phyloP scores from a whole-genome alignment of 2,888 invertebrate species.

The Ophioninae sp. region DNA sequence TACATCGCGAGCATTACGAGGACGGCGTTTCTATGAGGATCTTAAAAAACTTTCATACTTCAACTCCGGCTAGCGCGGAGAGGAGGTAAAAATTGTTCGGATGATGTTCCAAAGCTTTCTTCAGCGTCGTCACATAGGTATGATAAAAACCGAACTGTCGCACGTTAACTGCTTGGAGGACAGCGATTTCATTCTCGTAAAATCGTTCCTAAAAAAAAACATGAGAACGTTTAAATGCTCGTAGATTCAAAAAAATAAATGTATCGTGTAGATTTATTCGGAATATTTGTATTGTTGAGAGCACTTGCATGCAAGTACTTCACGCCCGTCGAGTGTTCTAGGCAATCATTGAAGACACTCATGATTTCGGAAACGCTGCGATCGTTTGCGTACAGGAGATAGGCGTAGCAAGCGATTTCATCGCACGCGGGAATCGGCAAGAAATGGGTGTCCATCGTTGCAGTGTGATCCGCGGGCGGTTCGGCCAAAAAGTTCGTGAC shows the following conservation, averaged over 20 bases:
- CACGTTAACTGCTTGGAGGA: constrained; percentile 72
- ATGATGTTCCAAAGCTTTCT: constrained; percentile 77
- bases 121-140: constrained; percentile 66
- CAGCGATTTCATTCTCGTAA: constrained; percentile 79
- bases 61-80: constrained; percentile 81
- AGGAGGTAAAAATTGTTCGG: constrained; percentile 85
- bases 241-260: neutral
- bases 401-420: constrained; percentile 82
- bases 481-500: constrained; percentile 67
- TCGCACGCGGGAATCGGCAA: constrained; percentile 82
- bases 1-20: constrained; percentile 2
- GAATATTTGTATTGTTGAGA: neutral
- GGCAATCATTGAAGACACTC: constrained; percentile 69
- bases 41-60: constrained; percentile 75
- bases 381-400: constrained; percentile 81
- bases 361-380: constrained; percentile 66
- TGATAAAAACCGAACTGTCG: constrained; percentile 52
- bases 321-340: constrained; percentile 69
- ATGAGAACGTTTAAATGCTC: neutral
- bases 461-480: constrained; percentile 46
- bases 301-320: constrained; percentile 70
- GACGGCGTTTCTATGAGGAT: neutral
- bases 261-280: neutral
- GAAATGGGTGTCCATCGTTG: constrained; percentile 77
- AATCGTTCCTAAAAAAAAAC: constrained; percentile 79